Evolutionary conservation across 2,113 vertebrate species (phyloP).

Genomic region (Ancistrus triradiatus): DNA sequence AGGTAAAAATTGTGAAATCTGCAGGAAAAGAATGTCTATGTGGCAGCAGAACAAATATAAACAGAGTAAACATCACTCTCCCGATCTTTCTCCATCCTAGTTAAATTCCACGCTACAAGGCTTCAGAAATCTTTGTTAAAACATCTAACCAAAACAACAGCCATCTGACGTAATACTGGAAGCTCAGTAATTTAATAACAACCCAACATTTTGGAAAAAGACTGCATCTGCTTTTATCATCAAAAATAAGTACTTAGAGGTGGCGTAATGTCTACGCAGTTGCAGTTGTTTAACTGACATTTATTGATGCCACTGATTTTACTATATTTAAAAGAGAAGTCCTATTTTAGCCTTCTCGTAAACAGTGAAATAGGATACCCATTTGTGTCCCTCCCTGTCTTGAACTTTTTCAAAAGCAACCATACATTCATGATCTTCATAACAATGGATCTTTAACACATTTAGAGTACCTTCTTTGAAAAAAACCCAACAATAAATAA

Average conservation of each 20-base stretch:
- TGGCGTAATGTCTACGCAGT: conserved; percentile 32
- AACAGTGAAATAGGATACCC: neutral
- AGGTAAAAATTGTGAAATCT: conserved; percentile 62
- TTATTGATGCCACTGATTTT: conserved; percentile 2
- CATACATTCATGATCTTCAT: conserved; percentile 11
- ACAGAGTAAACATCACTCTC: neutral
- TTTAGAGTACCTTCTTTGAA: conserved; percentile 25
- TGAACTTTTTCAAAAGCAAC: too few relatives aligned
- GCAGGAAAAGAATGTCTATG: neutral
- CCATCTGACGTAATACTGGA: conserved; percentile 41
- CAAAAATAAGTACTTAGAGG: conserved; percentile 16
- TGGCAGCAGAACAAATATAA: neutral
- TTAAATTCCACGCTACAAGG: neutral
- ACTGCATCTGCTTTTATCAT: conserved; percentile 44
- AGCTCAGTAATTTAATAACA: conserved; percentile 47
- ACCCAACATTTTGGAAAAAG: conserved; percentile 43
- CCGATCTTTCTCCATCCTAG: neutral
- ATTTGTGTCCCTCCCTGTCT: too few relatives aligned
- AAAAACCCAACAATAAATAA: conserved; percentile 27
- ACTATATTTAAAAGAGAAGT: conserved; percentile 11
- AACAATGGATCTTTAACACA: conserved; percentile 30
- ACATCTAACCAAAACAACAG: too few relatives aligned
- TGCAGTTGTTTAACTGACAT: conserved; percentile 41
- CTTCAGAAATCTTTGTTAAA: too few relatives aligned
- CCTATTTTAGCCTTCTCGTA: conserved; percentile 3